phyloP scores from a whole-genome alignment of 2,113 vertebrate species.

The Asarcornis scutulata region DNA sequence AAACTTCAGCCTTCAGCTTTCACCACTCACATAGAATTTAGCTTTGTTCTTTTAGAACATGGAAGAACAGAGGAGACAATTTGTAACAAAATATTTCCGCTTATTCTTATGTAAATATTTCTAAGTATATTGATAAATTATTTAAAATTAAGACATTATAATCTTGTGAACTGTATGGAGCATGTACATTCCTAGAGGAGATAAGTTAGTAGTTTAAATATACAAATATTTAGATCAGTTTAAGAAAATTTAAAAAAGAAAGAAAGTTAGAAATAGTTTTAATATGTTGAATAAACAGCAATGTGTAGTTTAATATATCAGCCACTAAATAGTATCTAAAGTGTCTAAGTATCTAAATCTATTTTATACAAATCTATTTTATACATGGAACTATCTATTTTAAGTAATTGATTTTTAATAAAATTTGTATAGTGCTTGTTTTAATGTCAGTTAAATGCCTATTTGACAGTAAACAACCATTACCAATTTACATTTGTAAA shows the following conservation, averaged over 20 bases:
- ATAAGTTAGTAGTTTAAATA: neutral
- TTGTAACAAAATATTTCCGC: neutral
- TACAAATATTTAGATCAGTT: neutral
- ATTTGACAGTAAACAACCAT: constrained; percentile 70
- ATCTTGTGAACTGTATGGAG: neutral
- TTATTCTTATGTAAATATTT: neutral
- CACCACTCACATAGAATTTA: neutral
- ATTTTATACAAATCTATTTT: constrained; percentile 70
- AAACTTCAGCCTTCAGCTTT: neutral
- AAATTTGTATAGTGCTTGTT: constrained; percentile 57
- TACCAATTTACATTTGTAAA: constrained; percentile 44
- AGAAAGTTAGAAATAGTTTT: neutral
- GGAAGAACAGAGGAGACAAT: neutral
- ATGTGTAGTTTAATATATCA: constrained; percentile 61
- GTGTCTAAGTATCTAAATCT: constrained; percentile 14
- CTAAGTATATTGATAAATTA: neutral
- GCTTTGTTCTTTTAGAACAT: neutral
- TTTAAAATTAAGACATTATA: neutral
- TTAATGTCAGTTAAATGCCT: constrained; percentile 65
- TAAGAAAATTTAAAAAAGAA: neutral
- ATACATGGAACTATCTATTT: constrained; percentile 61
- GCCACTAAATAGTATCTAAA: constrained; percentile 64
- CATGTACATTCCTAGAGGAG: neutral
- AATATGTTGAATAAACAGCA: constrained; percentile 31
- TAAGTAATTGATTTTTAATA: constrained; percentile 76